phyloP scores from a whole-genome alignment of 2,888 invertebrate genomes.

The Temnothorax ravouxi region DNA sequence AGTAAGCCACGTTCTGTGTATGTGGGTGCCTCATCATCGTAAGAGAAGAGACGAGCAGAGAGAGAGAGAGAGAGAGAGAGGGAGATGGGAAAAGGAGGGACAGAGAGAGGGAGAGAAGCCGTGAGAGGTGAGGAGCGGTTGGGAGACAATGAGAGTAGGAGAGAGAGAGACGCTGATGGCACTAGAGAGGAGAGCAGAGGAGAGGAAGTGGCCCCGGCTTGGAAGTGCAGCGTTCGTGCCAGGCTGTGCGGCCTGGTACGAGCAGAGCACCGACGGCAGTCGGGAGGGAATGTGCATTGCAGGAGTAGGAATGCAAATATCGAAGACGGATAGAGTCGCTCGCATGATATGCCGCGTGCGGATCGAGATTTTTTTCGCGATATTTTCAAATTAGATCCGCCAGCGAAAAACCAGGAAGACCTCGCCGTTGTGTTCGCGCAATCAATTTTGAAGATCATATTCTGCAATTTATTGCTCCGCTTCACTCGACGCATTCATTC shows the following conservation, averaged over 20 bases:
- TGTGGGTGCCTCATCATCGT: slow-evolving; percentile 36
- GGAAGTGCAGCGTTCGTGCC: slow-evolving; percentile 83
- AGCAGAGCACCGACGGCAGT: slow-evolving; percentile 67
- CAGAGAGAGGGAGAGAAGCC: slow-evolving; percentile 32
- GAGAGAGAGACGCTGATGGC: slow-evolving; percentile 51
- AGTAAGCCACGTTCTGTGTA: slow-evolving; percentile 42
- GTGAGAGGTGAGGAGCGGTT: slow-evolving; percentile 57
- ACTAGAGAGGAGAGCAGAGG: slow-evolving; percentile 51
- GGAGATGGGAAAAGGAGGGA: slow-evolving; percentile 4
- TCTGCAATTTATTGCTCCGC: not conserved
- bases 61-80: slow-evolving; percentile 1
- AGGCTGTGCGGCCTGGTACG: slow-evolving; percentile 85
- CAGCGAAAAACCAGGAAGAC: no score
- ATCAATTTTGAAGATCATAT: slow-evolving; percentile 16
- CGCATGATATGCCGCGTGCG: slow-evolving; percentile 41
- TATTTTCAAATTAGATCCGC: slow-evolving; percentile 32
- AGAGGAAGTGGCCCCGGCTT: slow-evolving; percentile 60
- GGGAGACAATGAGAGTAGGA: slow-evolving; percentile 40
- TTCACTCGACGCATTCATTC: not conserved
- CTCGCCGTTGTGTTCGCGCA: not conserved
- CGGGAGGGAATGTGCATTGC: slow-evolving; percentile 60
- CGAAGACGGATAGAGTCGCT: slow-evolving; percentile 55
- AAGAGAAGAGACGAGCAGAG: slow-evolving; percentile 29
- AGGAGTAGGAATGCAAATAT: slow-evolving; percentile 52
- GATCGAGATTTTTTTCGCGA: slow-evolving; percentile 29